Conservation (phyloP, 2,888 invertebrate species). For the Melieria omissa region DNA sequence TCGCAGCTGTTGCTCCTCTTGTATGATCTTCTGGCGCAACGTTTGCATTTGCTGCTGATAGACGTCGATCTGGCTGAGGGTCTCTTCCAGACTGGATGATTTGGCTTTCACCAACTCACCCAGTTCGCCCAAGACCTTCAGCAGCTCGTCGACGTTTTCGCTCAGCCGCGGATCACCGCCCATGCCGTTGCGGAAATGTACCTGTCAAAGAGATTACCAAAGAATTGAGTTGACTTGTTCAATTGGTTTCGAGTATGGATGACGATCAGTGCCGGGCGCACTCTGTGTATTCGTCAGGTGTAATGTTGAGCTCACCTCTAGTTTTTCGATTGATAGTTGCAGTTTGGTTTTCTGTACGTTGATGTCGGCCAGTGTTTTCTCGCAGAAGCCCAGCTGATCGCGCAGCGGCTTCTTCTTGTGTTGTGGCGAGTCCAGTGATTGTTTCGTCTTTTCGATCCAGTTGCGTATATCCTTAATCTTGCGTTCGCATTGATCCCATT, state of each 20-base stretch:
- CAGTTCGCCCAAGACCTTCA: constrained; percentile 74
- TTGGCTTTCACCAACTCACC: constrained; percentile 59
- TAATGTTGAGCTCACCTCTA: constrained; percentile 74
- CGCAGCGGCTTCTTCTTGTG: constrained; percentile 88
- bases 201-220: constrained; percentile 67
- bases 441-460: constrained; percentile 89
- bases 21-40: constrained; percentile 84
- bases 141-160: constrained; percentile 77
- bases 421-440: constrained; percentile 81
- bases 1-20: constrained; percentile 88
- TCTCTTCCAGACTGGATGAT: constrained; percentile 74
- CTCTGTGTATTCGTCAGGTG: neutral
- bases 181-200: constrained; percentile 89
- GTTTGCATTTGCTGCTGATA: constrained; percentile 89
- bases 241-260: neutral
- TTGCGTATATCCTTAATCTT: constrained; percentile 89
- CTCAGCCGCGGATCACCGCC: constrained; percentile 82
- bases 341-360: constrained; percentile 91
- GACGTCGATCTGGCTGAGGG: constrained; percentile 86
- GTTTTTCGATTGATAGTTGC: constrained; percentile 87
- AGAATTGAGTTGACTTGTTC: too few species aligned
- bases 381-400: constrained; percentile 86
- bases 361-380: constrained; percentile 87
- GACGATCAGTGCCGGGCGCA: neutral
- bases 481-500: constrained; percentile 96